These are phyloP conservation scores for Neodiprion fabricii DNA, from an alignment of 1,140 invertebrate species.

Conservation along the genomic window DNA sequence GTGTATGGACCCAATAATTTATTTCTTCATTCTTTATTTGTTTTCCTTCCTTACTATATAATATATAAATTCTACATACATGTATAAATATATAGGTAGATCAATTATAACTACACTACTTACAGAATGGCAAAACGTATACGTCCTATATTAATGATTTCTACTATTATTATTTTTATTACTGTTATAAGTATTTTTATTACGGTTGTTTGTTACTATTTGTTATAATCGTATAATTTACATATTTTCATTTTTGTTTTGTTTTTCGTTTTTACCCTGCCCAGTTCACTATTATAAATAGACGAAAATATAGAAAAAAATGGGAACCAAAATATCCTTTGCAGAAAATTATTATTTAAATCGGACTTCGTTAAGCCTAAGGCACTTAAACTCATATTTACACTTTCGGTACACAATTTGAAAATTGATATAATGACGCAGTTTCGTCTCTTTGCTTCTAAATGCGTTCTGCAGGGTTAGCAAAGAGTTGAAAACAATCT, in stretches of 20 bases:
- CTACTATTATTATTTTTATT: too few species aligned
- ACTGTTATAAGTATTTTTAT: too few species aligned
- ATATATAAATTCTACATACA: too few species aligned
- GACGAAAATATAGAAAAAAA: not conserved
- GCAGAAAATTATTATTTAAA: not conserved
- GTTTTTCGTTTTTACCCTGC: slow-evolving; percentile 30
- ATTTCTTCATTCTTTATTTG: slow-evolving; percentile 38
- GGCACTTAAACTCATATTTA: slow-evolving; percentile 2
- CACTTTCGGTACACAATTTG: not conserved
- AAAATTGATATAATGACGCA: too few species aligned
- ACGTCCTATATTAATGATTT: too few species aligned
- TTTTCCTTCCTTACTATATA: not conserved
- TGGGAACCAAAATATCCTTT: not conserved
- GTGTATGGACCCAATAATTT: slow-evolving; percentile 40
- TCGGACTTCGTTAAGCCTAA: not conserved
- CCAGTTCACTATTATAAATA: not conserved
- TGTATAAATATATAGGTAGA: slow-evolving; percentile 20
- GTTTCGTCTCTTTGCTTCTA: too few species aligned
- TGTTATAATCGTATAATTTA: slow-evolving; percentile 40
- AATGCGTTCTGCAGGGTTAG: too few species aligned
- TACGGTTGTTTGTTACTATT: not conserved
- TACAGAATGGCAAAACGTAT: slow-evolving; percentile 35
- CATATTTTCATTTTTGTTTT: slow-evolving; percentile 42
- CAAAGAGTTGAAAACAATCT: too few species aligned
- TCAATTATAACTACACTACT: slow-evolving; percentile 45